Conservation (phyloP, 1,140 invertebrate genomes). For the Holotrichia oblita region DNA sequence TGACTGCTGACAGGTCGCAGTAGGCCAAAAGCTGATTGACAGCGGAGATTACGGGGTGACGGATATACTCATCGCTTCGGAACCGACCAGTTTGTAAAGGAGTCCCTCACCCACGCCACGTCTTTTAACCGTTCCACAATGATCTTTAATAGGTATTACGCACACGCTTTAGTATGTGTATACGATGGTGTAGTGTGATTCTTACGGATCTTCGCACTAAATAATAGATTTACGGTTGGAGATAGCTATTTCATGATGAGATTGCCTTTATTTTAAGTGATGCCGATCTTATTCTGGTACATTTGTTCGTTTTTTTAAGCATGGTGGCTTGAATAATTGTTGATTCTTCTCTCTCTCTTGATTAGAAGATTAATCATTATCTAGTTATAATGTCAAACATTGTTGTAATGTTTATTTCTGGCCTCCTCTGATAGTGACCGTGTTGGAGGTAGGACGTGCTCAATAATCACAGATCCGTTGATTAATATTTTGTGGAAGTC, state of each 20-base stretch:
- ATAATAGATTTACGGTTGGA: slow-evolving; percentile 33
- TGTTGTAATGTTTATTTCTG: too few species aligned
- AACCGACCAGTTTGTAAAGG: slow-evolving; percentile 25
- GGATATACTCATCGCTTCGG: slow-evolving; percentile 41
- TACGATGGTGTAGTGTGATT: slow-evolving; percentile 9
- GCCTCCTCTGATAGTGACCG: too few species aligned
- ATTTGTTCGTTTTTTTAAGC: too few species aligned
- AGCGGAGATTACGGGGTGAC: slow-evolving; percentile 39
- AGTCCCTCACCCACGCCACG: slow-evolving; percentile 27
- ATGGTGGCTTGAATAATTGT: too few species aligned
- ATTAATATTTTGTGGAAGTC: too few species aligned
- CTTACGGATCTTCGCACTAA: slow-evolving; percentile 33
- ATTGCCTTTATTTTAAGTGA: background rate
- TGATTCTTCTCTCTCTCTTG: too few species aligned
- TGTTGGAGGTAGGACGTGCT: too few species aligned
- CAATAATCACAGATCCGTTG: too few species aligned
- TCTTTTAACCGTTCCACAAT: slow-evolving; percentile 24
- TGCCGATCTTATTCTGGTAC: background rate
- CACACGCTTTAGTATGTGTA: background rate
- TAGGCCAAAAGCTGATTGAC: slow-evolving; percentile 41
- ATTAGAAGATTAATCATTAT: too few species aligned
- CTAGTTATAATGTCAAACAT: too few species aligned
- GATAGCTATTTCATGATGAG: slow-evolving; percentile 15
- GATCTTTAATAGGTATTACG: slow-evolving; percentile 27
- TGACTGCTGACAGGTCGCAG: slow-evolving; percentile 40